Evolutionary conservation across 2,888 invertebrate genomes (phyloP), one percentile per base, ranked within the genome.

Genomic region (Periphyllus acericola): DNA sequence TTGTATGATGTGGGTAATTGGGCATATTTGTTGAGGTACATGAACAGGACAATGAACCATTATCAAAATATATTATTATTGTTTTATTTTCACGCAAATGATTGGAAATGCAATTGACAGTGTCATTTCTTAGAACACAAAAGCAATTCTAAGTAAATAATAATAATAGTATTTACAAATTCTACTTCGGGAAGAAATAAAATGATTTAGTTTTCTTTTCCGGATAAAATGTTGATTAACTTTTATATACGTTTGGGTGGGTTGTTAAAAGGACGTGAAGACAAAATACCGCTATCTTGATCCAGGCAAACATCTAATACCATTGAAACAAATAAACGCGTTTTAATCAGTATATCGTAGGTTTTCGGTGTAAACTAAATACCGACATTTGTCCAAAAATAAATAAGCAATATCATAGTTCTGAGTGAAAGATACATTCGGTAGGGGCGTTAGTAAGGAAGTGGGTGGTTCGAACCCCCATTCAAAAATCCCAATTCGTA

Each of bases 131-230:
- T 25, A 8, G 60, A 60, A 60, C 60, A 60, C 21, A 60, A 25
- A 60, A 21, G 68, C 29, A 14, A 68, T 68, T 11, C 29, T 4
- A 68, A 68, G 29, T n/a, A 68, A 9, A n/a, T 81, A 36, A 80
- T n/a, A 52, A 71, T 52, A 82, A 46, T 40, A 11, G 46, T 71
- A 46, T 52, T 82, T 52, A 52, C 29, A 52, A 81, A 81, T 68
- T 46, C 29, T 5, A 5, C 40, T 78, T 68, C 32, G 21, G 21
- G 11, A 40, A 19, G 5, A 66, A n/a, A 21, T 9, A 68, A 8
- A 29, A 80, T 25, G 0, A 60, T 21, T 60, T 60, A 25, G 5
- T 60, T 60, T 60, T 25, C 60, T 21, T 60, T 32, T 19, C 3
- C 32, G 14, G 82, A 71, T 6, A 82, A 71, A 46, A 52, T 36